phyloP scores from a whole-genome alignment of 2,888 invertebrate genomes.

The Byasa hedistus region DNA sequence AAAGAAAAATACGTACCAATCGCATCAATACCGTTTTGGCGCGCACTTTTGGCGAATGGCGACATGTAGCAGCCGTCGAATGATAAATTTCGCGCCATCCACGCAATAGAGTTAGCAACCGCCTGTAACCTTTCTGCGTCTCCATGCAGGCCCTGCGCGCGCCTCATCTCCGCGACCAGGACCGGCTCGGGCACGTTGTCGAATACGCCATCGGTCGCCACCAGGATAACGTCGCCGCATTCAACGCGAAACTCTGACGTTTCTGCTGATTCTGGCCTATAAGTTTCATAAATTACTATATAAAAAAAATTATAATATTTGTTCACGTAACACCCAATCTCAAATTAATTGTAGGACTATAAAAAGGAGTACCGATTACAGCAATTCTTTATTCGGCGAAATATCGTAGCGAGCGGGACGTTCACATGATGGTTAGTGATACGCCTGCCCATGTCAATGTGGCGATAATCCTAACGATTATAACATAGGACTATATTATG shows the following conservation, averaged over 20 bases:
- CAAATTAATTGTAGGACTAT: no score
- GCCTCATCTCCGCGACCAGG: conserved; percentile 90
- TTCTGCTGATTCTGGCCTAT: conserved; percentile 93
- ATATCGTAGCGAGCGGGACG: no score
- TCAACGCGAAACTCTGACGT: conserved; percentile 92
- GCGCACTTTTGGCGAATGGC: conserved; percentile 96
- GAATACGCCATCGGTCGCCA: conserved; percentile 99
- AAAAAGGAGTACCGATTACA: no score
- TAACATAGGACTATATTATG: no score
- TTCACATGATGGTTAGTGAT: no score
- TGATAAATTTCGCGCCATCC: conserved; percentile 96
- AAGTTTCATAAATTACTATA: not conserved
- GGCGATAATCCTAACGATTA: no score
- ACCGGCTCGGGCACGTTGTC: conserved; percentile 97
- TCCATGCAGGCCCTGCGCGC: conserved; percentile 69
- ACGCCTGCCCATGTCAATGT: no score
- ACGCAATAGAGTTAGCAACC: conserved; percentile 95
- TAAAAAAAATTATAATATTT: no score
- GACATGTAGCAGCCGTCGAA: conserved; percentile 97
- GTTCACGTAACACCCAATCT: no score
- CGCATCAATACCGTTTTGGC: conserved; percentile 95
- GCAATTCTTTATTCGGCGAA: no score
- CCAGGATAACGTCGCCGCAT: conserved; percentile 95
- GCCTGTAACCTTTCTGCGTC: conserved; percentile 90
- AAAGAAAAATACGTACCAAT: conserved; percentile 81